Conservation (phyloP, 2,797 vertebrate genomes). For the Thunnus albacares region DNA sequence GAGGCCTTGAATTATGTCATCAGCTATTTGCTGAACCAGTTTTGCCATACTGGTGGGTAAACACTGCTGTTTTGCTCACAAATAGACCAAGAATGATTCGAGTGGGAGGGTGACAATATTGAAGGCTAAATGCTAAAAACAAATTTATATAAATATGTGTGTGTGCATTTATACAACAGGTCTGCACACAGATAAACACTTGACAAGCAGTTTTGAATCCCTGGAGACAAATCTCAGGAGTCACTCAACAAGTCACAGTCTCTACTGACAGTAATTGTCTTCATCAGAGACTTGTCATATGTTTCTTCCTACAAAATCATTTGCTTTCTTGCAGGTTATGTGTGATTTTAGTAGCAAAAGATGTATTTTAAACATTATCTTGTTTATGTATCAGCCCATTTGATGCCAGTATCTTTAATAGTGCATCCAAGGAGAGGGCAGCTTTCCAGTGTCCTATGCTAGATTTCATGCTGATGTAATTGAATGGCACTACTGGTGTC, state of each 20-base stretch:
- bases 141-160: no score
- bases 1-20: constrained; percentile 53
- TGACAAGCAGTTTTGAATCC: not conserved
- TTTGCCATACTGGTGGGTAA: constrained; percentile 48
- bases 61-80: constrained; percentile 57
- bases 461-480: not conserved
- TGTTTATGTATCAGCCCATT: not conserved
- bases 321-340: not conserved
- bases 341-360: not conserved
- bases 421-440: no score
- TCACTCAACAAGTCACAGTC: not conserved
- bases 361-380: not conserved
- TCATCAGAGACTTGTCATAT: not conserved
- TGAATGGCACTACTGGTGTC: not conserved
- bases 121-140: not conserved
- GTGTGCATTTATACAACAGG: not conserved
- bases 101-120: no score
- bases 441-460: not conserved
- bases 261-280: not conserved
- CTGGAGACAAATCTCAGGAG: not conserved
- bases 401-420: not conserved
- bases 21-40: constrained; percentile 50
- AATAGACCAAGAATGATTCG: constrained; percentile 19
- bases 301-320: not conserved
- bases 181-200: not conserved